A percentile compares a stretch with the other conserved stretches of the same genome.
phyloP scores from a whole-genome alignment of 1,140 invertebrate species.

The Muscidifurax raptorellus region DNA sequence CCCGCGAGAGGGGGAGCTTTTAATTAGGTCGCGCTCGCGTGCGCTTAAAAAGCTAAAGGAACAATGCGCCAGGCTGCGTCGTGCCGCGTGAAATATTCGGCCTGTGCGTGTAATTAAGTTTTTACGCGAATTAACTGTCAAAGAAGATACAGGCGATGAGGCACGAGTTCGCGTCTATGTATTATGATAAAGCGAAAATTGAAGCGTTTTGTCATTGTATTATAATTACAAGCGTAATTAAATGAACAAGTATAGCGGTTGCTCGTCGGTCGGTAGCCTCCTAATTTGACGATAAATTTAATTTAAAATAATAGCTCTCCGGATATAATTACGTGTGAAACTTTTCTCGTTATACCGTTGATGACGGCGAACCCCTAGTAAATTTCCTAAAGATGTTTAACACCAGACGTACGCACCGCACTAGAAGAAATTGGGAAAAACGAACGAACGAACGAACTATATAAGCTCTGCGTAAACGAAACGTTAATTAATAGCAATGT shows the following conservation, averaged over 20 bases:
- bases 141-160: background rate
- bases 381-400: background rate
- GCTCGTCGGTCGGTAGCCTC: background rate
- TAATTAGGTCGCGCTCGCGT: slow-evolving; percentile 17
- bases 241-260: background rate
- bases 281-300: background rate
- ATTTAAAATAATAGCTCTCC: background rate
- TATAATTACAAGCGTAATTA: background rate
- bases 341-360: background rate
- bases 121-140: background rate
- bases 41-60: background rate
- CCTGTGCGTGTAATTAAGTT: slow-evolving; percentile 3
- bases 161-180: background rate
- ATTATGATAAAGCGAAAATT: background rate
- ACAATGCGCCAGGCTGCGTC: background rate
- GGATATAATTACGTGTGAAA: background rate
- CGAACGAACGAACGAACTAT: too few relatives aligned
- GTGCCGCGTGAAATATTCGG: background rate
- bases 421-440: too few relatives aligned
- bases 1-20: background rate
- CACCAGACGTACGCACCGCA: too few relatives aligned
- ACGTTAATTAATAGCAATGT: too few relatives aligned
- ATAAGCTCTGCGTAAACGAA: too few relatives aligned
- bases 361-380: too few relatives aligned
- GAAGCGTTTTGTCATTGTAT: background rate